A percentile compares a stretch with the other conserved stretches of the same genome.
These are phyloP conservation scores for Nansenia antarctica DNA, from an alignment of 2,113 vertebrate genomes.

Conservation along the genomic window DNA sequence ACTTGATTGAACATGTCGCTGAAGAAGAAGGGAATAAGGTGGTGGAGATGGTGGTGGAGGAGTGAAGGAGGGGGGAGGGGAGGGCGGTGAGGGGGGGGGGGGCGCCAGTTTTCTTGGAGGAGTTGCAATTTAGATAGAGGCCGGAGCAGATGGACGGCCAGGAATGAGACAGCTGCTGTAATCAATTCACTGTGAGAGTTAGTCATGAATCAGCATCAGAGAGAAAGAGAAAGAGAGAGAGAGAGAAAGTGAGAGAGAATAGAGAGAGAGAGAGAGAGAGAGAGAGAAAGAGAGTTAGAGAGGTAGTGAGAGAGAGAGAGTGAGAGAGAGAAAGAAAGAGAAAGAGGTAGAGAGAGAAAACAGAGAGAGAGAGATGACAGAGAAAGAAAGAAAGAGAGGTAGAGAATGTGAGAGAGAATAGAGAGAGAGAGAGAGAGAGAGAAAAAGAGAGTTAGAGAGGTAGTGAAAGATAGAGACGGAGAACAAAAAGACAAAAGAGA, in stretches of 20 bases:
- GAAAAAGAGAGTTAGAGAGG: too few species aligned
- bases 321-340: too few species aligned
- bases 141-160: conserved; percentile 61
- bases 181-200: conserved; percentile 63
- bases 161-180: conserved; percentile 67
- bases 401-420: too few species aligned
- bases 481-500: conserved; percentile 5
- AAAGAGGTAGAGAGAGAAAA: too few species aligned
- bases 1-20: conserved; percentile 43
- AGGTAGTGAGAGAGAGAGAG: neutral
- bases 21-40: conserved; percentile 42
- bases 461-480: neutral
- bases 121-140: conserved; percentile 56
- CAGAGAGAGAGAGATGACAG: too few species aligned
- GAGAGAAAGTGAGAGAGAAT: neutral
- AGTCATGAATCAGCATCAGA: conserved; percentile 44
- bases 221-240: conserved; percentile 5
- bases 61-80: neutral
- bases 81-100: neutral
- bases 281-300: conserved; percentile 7
- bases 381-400: too few species aligned
- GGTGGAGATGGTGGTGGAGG: neutral
- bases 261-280: neutral
- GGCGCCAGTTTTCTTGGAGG: conserved; percentile 43
- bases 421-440: too few species aligned